A percentile compares a stretch with the other conserved stretches of the same genome.
phyloP scores from a whole-genome alignment of 2,888 invertebrate genomes.

The Pantelozetes paolii region DNA sequence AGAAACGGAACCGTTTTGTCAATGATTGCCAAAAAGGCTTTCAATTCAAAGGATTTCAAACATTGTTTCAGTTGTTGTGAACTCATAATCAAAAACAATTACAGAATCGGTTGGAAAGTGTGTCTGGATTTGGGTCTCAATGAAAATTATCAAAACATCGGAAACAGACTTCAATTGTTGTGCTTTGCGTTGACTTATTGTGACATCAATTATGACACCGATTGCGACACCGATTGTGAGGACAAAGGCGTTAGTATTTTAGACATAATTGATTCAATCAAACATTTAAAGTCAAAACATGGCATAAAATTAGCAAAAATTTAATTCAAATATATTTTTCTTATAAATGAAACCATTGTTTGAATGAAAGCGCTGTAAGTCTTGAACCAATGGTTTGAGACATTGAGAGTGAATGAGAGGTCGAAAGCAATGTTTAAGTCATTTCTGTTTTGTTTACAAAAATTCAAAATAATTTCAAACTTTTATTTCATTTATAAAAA shows the following conservation, averaged over 20 bases:
- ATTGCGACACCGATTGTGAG: slow-evolving; percentile 49
- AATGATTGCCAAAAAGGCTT: slow-evolving; percentile 57
- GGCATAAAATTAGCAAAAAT: background rate
- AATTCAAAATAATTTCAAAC: background rate
- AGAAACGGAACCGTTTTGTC: slow-evolving; percentile 58
- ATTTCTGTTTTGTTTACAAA: no score
- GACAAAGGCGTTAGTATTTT: slow-evolving; percentile 50
- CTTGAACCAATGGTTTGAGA: no score
- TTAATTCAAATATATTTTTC: background rate
- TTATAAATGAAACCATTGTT: background rate
- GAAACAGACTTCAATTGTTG: slow-evolving; percentile 53
- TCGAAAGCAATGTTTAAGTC: no score
- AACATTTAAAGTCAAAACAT: slow-evolving; percentile 12
- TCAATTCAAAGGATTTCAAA: slow-evolving; percentile 56
- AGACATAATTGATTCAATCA: slow-evolving; percentile 36
- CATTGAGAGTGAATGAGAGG: no score
- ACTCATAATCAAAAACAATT: slow-evolving; percentile 56
- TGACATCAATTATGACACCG: slow-evolving; percentile 52
- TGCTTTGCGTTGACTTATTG: slow-evolving; percentile 57
- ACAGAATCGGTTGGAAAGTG: slow-evolving; percentile 58
- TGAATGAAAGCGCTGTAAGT: no score
- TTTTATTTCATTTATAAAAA: background rate
- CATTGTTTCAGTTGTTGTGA: slow-evolving; percentile 56
- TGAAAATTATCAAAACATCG: slow-evolving; percentile 55
- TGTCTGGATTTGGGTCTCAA: slow-evolving; percentile 57